phyloP scores from a whole-genome alignment of 2,797 vertebrate species.

The Neostethus bicornis region DNA sequence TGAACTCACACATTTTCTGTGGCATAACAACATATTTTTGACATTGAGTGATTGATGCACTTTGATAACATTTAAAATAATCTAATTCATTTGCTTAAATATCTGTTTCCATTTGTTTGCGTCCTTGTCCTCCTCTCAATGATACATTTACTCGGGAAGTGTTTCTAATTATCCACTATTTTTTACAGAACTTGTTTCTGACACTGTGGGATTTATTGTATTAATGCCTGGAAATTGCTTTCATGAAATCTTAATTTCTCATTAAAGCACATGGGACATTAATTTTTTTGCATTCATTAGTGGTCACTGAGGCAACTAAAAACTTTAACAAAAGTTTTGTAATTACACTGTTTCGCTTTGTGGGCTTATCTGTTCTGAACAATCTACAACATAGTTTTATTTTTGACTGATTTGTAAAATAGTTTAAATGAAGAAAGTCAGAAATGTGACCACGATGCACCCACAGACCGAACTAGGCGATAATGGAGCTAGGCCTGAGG shows the following conservation, averaged over 20 bases:
- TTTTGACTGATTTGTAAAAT: slow-evolving; percentile 12
- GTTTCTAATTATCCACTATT: slow-evolving; percentile 49
- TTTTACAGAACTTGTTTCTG: slow-evolving; percentile 34
- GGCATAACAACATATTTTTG: slow-evolving; percentile 50
- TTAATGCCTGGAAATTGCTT: slow-evolving; percentile 18
- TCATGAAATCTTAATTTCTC: slow-evolving; percentile 22
- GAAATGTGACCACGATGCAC: slow-evolving; percentile 47
- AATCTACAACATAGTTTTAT: slow-evolving; percentile 15
- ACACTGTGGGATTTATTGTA: slow-evolving; percentile 36
- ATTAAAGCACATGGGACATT: too few species aligned
- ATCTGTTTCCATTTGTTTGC: slow-evolving; percentile 1
- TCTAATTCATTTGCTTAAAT: slow-evolving; percentile 41
- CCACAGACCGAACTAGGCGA: slow-evolving; percentile 53
- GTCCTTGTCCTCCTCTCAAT: slow-evolving; percentile 40
- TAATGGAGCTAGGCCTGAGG: slow-evolving; percentile 68
- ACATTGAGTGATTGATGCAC: slow-evolving; percentile 49
- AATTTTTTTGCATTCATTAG: too few species aligned
- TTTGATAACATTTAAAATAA: slow-evolving; percentile 40
- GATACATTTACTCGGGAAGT: slow-evolving; percentile 56
- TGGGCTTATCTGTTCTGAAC: not conserved
- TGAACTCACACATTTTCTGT: slow-evolving; percentile 38
- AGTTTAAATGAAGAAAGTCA: slow-evolving; percentile 42
- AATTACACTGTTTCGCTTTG: not conserved
- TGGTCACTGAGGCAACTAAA: not conserved
- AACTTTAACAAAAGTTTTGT: not conserved